These are phyloP conservation scores for Eustalomyia histrio DNA, from an alignment of 2,888 invertebrate species.

Conservation along the genomic window DNA sequence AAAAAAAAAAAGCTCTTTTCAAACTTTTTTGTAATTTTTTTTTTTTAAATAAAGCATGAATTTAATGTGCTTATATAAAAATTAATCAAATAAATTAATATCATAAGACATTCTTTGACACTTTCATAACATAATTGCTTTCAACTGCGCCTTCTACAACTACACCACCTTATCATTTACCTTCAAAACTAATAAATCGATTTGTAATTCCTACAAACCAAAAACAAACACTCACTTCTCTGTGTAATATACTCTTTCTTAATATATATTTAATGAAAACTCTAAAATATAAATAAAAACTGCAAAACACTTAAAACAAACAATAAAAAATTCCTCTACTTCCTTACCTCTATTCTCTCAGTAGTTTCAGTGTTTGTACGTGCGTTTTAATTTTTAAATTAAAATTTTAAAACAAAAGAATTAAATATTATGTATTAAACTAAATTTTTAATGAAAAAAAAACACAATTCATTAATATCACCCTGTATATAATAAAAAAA, in stretches of 20 bases:
- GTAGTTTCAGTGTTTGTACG: constrained; percentile 66
- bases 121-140: constrained; percentile 36
- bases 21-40: background rate
- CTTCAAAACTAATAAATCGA: background rate
- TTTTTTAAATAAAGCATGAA: constrained; percentile 28
- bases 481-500: constrained; percentile 57
- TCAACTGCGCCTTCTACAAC: background rate
- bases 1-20: constrained; percentile 59
- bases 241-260: constrained; percentile 32
- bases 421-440: constrained; percentile 34
- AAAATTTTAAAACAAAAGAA: constrained; percentile 37
- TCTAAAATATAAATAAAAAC: constrained; percentile 23
- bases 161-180: background rate
- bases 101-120: constrained; percentile 19
- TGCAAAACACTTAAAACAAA: constrained; percentile 31
- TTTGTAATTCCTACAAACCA: constrained; percentile 24
- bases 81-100: constrained; percentile 4
- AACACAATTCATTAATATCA: constrained; percentile 41
- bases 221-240: constrained; percentile 38
- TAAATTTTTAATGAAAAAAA: constrained; percentile 26
- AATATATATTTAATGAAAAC: background rate
- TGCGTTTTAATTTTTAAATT: constrained; percentile 56
- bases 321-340: constrained; percentile 27
- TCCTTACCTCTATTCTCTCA: constrained; percentile 49
- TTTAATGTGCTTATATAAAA: constrained; percentile 10